A percentile compares a stretch with the other conserved stretches of the same genome.
These are phyloP conservation scores for Carassius gibelio DNA, from an alignment of 2,113 vertebrate species.

Conservation along the genomic window DNA sequence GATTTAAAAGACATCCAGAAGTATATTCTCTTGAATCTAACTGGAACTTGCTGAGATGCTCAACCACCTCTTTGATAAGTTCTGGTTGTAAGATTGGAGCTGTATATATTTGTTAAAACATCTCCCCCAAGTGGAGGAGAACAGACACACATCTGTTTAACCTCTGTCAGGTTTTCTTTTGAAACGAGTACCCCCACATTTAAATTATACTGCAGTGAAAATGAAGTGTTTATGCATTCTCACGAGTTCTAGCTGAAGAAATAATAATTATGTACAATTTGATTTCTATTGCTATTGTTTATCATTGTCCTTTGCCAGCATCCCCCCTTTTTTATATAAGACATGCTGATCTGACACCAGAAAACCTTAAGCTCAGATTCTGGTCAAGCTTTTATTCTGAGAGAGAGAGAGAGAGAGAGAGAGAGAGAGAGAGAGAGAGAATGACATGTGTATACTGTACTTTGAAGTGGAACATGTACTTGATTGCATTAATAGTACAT, in stretches of 20 bases:
- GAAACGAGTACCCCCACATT: neutral
- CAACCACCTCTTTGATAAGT: neutral
- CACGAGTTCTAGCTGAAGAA: neutral
- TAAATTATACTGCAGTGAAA: neutral
- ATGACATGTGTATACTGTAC: no score
- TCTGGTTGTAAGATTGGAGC: neutral
- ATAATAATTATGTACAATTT: neutral
- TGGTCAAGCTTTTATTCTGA: no score
- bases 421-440: no score
- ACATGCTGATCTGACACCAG: no score
- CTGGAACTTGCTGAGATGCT: neutral
- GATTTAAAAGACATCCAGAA: neutral
- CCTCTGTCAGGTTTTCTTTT: neutral
- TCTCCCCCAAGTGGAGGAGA: slow-evolving; percentile 19
- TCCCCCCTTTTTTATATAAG: no score
- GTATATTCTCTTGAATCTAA: neutral
- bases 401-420: no score
- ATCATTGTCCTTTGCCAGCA: no score
- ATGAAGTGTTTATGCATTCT: neutral
- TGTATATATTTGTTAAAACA: neutral
- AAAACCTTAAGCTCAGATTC: no score
- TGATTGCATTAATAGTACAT: no score
- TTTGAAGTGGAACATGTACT: no score
- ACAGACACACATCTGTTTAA: neutral
- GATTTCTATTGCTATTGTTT: no score